phyloP scores from a whole-genome alignment of 2,797 vertebrate genomes.

The Anguilla anguilla region DNA sequence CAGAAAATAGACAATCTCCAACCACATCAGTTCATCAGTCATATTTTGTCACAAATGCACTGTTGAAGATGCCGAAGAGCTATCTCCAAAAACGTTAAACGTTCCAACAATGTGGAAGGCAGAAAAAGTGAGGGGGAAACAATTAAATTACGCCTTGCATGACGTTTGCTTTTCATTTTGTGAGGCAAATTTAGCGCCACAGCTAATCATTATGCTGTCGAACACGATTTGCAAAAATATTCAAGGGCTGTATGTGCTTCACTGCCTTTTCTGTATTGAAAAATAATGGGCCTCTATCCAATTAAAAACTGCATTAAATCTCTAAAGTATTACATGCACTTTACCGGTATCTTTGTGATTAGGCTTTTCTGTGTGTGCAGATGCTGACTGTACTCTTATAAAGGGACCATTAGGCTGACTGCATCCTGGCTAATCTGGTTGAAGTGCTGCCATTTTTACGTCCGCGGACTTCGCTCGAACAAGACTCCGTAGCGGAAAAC shows the following conservation, averaged over 20 bases:
- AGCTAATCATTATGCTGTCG: slow-evolving; percentile 85
- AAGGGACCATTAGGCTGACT: slow-evolving; percentile 63
- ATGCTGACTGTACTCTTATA: slow-evolving; percentile 74
- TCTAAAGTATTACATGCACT: slow-evolving; percentile 85
- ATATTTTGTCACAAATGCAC: slow-evolving; percentile 71
- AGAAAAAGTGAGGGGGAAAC: slow-evolving; percentile 81
- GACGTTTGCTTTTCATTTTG: slow-evolving; percentile 89
- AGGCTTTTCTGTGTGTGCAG: slow-evolving; percentile 80
- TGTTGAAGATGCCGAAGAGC: slow-evolving; percentile 72
- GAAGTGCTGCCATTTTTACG: slow-evolving; percentile 56
- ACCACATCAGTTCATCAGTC: slow-evolving; percentile 69
- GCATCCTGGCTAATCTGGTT: slow-evolving; percentile 63
- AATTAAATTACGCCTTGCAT: slow-evolving; percentile 87
- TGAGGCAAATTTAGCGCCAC: slow-evolving; percentile 81
- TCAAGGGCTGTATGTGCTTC: slow-evolving; percentile 86
- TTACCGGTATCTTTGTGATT: slow-evolving; percentile 81
- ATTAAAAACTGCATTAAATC: slow-evolving; percentile 88
- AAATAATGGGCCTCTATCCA: slow-evolving; percentile 87
- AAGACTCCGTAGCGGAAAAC: slow-evolving; percentile 31
- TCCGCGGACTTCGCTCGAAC: slow-evolving; percentile 38
- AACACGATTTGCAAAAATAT: slow-evolving; percentile 87
- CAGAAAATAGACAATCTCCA: slow-evolving; percentile 49
- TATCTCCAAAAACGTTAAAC: slow-evolving; percentile 79
- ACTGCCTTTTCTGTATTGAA: slow-evolving; percentile 85
- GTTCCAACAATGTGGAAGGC: slow-evolving; percentile 77